A percentile compares a stretch with the other conserved stretches of the same genome.
Evolutionary conservation across 2,113 vertebrate species (phyloP).

Genomic region (Mus pahari): DNA sequence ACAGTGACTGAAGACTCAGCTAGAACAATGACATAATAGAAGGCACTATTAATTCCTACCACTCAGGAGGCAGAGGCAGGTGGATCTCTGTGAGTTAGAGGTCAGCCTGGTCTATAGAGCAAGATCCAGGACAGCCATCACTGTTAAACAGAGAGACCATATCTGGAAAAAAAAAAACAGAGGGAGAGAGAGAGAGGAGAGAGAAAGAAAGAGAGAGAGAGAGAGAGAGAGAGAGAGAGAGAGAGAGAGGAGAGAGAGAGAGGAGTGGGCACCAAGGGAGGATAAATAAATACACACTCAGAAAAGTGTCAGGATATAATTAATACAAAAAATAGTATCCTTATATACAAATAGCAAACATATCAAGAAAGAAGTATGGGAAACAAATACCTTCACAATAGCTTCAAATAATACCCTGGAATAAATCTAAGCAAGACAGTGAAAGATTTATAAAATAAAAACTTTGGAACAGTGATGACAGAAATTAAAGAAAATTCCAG

Average conservation of each 20-base stretch:
- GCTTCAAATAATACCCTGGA: not conserved
- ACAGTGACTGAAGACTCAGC: not conserved
- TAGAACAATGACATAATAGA: not conserved
- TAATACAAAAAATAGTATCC: not conserved
- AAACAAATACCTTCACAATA: not conserved
- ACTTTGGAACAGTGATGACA: not conserved
- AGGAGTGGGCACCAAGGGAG: no score
- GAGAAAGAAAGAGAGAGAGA: no score
- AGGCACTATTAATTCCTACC: no score
- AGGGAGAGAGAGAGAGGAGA: no score
- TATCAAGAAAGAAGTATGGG: not conserved
- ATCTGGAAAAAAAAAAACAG: not conserved
- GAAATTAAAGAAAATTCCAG: not conserved
- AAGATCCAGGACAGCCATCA: no score
- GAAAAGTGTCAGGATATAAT: not conserved
- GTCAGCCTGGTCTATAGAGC: no score
- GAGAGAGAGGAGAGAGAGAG: no score
- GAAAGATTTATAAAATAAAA: not conserved
- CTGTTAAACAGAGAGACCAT: not conserved
- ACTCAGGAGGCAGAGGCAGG: no score
- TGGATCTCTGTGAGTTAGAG: no score
- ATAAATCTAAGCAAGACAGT: not conserved
- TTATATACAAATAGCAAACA: not conserved
- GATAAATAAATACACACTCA: not conserved
- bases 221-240: no score